phyloP scores from a whole-genome alignment of 2,113 vertebrate species.

The Oxyura jamaicensis region DNA sequence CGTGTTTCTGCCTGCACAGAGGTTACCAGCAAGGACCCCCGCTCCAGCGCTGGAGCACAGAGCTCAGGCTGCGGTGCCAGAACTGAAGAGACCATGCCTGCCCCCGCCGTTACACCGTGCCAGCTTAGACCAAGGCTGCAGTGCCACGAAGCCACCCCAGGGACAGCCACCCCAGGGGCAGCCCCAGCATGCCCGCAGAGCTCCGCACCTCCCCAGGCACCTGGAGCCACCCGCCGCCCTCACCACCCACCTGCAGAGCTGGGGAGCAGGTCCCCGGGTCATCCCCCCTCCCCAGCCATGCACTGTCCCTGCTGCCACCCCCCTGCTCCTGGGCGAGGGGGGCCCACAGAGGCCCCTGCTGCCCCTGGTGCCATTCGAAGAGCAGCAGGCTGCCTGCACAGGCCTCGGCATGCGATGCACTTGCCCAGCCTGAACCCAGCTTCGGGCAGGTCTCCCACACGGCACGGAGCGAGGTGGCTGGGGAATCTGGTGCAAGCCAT shows the following conservation, averaged over 20 bases:
- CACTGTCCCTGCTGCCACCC: background rate
- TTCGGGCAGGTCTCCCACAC: accelerated
- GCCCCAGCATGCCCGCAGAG: background rate
- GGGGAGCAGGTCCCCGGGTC: accelerated
- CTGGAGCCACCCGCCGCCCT: background rate
- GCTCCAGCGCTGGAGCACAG: background rate
- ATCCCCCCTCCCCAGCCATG: background rate
- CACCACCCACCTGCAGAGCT: background rate
- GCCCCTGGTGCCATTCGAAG: background rate
- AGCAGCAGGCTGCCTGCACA: accelerated
- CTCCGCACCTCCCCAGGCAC: accelerated
- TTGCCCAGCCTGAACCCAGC: accelerated
- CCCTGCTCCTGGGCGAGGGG: background rate
- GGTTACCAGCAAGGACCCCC: background rate
- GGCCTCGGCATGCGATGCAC: accelerated
- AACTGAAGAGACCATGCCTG: background rate
- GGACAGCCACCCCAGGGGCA: background rate
- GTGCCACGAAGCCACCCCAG: background rate
- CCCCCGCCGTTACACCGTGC: accelerated
- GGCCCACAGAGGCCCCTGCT: accelerated
- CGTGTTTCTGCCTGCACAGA: background rate
- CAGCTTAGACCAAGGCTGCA: background rate
- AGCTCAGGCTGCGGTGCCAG: background rate
- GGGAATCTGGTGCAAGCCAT: conserved; percentile 5
- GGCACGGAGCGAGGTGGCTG: background rate